Percentiles rank a stretch among this genome's conserved stretches.
phyloP scores from a whole-genome alignment of 2,888 invertebrate species.

The Podotricha telesiphe region DNA sequence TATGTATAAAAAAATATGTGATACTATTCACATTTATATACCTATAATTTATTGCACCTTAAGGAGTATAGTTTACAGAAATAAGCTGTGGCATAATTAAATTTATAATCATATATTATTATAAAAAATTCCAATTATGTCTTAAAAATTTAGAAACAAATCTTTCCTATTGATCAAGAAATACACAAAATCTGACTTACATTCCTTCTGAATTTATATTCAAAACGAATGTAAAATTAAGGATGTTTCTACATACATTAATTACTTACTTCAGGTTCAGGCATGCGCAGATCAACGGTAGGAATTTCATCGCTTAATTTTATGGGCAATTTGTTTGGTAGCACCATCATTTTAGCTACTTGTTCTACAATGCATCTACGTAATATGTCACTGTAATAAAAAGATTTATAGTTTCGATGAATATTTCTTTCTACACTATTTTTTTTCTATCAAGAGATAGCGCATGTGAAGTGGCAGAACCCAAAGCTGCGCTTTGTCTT shows the following conservation, averaged over 20 bases:
- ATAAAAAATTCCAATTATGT: neutral
- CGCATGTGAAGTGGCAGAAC: too few relatives aligned
- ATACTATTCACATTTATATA: too few relatives aligned
- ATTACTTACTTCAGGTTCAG: slow-evolving; percentile 92
- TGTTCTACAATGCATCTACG: slow-evolving; percentile 95
- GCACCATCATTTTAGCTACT: slow-evolving; percentile 95
- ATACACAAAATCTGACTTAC: neutral
- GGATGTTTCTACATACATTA: neutral
- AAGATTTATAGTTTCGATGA: neutral
- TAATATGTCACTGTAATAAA: slow-evolving; percentile 89
- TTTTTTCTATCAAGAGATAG: too few relatives aligned
- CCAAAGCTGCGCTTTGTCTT: too few relatives aligned
- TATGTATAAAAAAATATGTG: too few relatives aligned
- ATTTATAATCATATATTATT: too few relatives aligned
- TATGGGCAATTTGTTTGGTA: slow-evolving; percentile 97
- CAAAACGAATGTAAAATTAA: too few relatives aligned
- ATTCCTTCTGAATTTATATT: too few relatives aligned
- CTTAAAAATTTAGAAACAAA: neutral
- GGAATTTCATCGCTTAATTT: slow-evolving; percentile 94
- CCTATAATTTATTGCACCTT: too few relatives aligned
- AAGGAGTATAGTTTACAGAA: too few relatives aligned
- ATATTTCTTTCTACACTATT: too few relatives aligned
- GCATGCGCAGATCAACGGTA: slow-evolving; percentile 91
- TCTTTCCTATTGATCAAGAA: neutral
- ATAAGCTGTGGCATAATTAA: too few relatives aligned